Evolutionary conservation across 2,888 invertebrate genomes (phyloP).

Genomic region (Lordiphosa andalusiaca): DNA sequence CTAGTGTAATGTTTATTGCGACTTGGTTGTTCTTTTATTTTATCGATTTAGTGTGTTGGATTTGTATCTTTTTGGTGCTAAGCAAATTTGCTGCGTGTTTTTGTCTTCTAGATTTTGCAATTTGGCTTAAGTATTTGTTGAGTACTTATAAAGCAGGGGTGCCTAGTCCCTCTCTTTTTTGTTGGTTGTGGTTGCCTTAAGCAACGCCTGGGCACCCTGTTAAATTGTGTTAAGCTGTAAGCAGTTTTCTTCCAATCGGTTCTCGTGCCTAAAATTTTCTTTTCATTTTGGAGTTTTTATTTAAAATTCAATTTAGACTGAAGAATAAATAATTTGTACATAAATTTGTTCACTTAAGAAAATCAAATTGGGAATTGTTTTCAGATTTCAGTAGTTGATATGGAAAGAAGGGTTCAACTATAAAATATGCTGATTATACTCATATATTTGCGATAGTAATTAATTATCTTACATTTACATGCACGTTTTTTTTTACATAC

Average conservation of each 20-base stretch:
- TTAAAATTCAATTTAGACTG: conserved; percentile 1
- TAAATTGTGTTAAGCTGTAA: conserved; percentile 42
- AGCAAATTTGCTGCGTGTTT: conserved; percentile 70
- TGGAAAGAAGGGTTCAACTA: conserved; percentile 13
- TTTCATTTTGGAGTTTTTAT: conserved; percentile 9
- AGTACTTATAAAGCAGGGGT: too few relatives aligned
- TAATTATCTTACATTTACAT: conserved; percentile 59
- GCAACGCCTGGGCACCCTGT: conserved; percentile 23
- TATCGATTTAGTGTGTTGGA: conserved; percentile 41
- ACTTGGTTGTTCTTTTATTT: conserved; percentile 36
- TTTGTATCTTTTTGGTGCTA: conserved; percentile 75
- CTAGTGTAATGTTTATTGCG: conserved; percentile 33
- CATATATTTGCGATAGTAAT: conserved; percentile 23
- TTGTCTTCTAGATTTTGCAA: conserved; percentile 31
- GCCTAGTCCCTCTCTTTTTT: conserved; percentile 16
- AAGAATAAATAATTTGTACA: conserved; percentile 15
- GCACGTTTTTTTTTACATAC: conserved; percentile 40
- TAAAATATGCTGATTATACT: conserved; percentile 2
- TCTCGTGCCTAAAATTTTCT: conserved; percentile 18
- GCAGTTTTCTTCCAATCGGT: conserved; percentile 20
- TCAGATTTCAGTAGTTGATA: conserved; percentile 12
- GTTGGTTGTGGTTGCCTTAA: too few relatives aligned
- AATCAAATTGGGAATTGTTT: conserved; percentile 8
- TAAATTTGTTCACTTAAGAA: conserved; percentile 2
- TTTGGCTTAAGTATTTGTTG: conserved; percentile 14